Evolutionary conservation across 2,888 invertebrate species (phyloP), one percentile per base, ranked within the genome.

Genomic region (Ptychoptera albimana): DNA sequence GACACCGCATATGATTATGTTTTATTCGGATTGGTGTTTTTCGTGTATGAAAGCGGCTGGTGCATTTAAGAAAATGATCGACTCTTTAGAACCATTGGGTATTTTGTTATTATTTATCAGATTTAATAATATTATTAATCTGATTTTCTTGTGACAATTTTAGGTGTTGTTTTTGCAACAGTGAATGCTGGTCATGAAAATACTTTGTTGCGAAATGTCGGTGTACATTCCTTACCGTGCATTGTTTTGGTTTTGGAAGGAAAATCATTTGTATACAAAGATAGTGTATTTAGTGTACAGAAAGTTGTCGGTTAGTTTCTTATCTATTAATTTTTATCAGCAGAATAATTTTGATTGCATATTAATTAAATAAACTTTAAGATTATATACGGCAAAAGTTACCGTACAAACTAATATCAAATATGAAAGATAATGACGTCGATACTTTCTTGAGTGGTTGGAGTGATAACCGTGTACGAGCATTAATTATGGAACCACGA

Each of bases 21-120:
- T 91, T 62, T 96, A 92, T 65, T 83, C 87, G 8, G 93, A 94
- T 63, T 92, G 89, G 84, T 96, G 94, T 60, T 87, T 91, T 62
- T 79, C 86, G 41, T 96, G 94, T 61, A 77, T 89, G 50, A 82
- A 80, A 55, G 79, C 84, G n/a, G 88, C 91, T 39, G 82, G 82
- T 1, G 75, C 85, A 9, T 88, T 92, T 76, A 74, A 86, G 42
- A 76, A 85, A 50, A 69, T 94, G 43, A 80, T 88, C 37, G 85
- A 88, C 54, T 84, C 92, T 38, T 66, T 94, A 44, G 86, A 89
- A 58, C 86, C 86, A 0, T 60, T 83, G 35, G 94, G 94, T 49
- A 49, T 39, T 31, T 13, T n/a, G n/a, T n/a, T n/a, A n/a, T n/a
- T n/a, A n/a, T n/a, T n/a, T n/a, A n/a, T n/a, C n/a, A 23, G 23